Evolutionary conservation across 2,888 invertebrate genomes (phyloP), one percentile per base, ranked within the genome.

Genomic region (Dicycla oo): DNA sequence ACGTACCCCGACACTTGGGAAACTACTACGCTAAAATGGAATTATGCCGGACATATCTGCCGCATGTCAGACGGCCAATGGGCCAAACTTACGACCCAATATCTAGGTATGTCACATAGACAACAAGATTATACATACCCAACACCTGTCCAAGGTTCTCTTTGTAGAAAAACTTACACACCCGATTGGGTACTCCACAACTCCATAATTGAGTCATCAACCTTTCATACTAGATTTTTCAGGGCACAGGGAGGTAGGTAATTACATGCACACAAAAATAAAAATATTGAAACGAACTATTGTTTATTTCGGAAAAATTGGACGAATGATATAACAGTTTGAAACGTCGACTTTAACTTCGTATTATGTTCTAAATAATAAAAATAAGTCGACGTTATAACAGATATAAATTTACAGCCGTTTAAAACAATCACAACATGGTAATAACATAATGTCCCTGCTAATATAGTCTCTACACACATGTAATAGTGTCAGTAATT

Each of bases 331-430:
- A 62, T 65, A 20, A 76, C 69, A 75, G 30, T 80, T 67, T 53
- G 5, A 20, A 68, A 72, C 47, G 58, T 69, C 74, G 67, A 58
- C 82, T 71, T 73, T 30, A 60, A 40, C 54, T 72, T 73, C 26
- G n/a, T 69, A 76, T 75, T 78, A 82, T 70, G 40, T 69, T 60
- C 51, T 56, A 80, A 75, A 83, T 85, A 85, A 84, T 73, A 82
- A 75, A 81, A 80, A 72, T 63, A 82, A 73, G 66, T 70, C 65
- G 34, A 69, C 68, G 13, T 43, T 66, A 5, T 69, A 69, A 62
- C 71, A 68, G 38, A 79, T 81, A 78, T 74, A 26, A 68, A 75
- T 81, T 75, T 73, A 76, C 49, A 72, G 30, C 53, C 69, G 54
- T 63, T 57, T 82, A 76, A 68, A 77, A 75, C 66, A 71, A 75